Evolutionary conservation across 2,113 vertebrate species (phyloP).

Genomic region (Electrona antarctica): DNA sequence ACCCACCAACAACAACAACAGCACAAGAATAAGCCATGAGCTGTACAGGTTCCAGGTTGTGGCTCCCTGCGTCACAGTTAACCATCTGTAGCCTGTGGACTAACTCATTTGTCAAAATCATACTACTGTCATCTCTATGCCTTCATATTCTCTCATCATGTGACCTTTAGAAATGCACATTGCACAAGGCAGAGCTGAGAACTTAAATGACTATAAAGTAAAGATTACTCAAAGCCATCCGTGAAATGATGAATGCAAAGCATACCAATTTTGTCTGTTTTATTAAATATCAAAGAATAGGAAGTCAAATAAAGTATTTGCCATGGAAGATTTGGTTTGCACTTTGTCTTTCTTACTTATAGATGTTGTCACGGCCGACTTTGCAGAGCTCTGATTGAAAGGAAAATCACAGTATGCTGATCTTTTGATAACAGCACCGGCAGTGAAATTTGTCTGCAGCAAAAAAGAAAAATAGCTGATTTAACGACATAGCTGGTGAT

Average conservation of each 20-base stretch:
- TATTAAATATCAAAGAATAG: slow-evolving; percentile 40
- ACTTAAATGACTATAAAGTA: slow-evolving; percentile 26
- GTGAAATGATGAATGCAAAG: slow-evolving; percentile 58
- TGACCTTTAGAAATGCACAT: slow-evolving; percentile 48
- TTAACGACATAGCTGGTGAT: slow-evolving; percentile 77
- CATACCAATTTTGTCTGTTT: slow-evolving; percentile 52
- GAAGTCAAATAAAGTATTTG: slow-evolving; percentile 53
- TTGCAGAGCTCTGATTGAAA: slow-evolving; percentile 62
- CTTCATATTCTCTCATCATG: slow-evolving; percentile 32
- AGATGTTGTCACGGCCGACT: slow-evolving; percentile 40
- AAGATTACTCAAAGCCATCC: slow-evolving; percentile 48
- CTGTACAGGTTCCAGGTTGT: slow-evolving; percentile 40
- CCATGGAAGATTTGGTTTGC: slow-evolving; percentile 46
- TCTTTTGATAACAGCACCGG: slow-evolving; percentile 67
- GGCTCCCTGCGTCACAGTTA: slow-evolving; percentile 41
- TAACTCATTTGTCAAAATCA: slow-evolving; percentile 27
- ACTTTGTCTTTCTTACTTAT: slow-evolving; percentile 52
- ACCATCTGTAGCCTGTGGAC: slow-evolving; percentile 39
- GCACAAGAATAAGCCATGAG: slow-evolving; percentile 62
- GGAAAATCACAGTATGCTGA: slow-evolving; percentile 65
- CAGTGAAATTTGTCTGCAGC: slow-evolving; percentile 72
- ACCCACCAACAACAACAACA: not conserved
- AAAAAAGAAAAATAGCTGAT: slow-evolving; percentile 65
- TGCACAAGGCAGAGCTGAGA: slow-evolving; percentile 28
- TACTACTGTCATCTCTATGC: slow-evolving; percentile 36